phyloP scores from a whole-genome alignment of 2,888 invertebrate genomes.

The Andrena dorsata region DNA sequence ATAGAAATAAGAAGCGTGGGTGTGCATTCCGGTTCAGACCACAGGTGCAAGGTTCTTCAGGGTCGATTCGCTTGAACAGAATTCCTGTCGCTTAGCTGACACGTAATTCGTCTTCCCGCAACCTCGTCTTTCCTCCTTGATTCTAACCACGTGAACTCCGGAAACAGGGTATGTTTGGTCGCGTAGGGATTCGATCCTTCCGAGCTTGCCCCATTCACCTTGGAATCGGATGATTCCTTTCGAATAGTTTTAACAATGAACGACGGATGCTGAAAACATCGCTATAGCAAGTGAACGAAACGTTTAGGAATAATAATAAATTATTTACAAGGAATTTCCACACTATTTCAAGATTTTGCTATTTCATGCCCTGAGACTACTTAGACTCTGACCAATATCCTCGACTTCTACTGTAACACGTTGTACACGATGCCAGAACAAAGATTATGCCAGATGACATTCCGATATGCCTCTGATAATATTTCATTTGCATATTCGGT shows the following conservation, averaged over 20 bases:
- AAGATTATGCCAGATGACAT: slow-evolving; percentile 27
- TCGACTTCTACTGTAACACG: neutral
- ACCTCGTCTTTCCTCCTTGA: slow-evolving; percentile 69
- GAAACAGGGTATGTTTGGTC: slow-evolving; percentile 49
- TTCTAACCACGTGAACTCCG: slow-evolving; percentile 38
- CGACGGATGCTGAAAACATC: neutral
- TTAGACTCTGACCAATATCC: neutral
- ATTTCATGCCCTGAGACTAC: neutral
- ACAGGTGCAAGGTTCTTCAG: slow-evolving; percentile 24
- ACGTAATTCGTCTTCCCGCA: slow-evolving; percentile 70
- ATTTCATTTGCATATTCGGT: slow-evolving; percentile 38
- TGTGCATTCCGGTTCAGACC: slow-evolving; percentile 7
- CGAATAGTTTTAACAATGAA: slow-evolving; percentile 4
- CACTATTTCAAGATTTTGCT: neutral
- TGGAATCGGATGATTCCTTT: slow-evolving; percentile 40
- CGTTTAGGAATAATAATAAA: neutral
- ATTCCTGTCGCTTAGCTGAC: slow-evolving; percentile 76
- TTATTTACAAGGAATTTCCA: neutral
- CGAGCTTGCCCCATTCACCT: slow-evolving; percentile 32
- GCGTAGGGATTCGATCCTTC: slow-evolving; percentile 34
- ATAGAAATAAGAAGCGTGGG: slow-evolving; percentile 5
- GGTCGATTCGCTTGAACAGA: slow-evolving; percentile 50
- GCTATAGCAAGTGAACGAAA: neutral
- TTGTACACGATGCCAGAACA: neutral
- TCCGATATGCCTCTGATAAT: slow-evolving; percentile 33